These are phyloP conservation scores for Asbolus verrucosus DNA, from an alignment of 1,140 invertebrate species.

Conservation along the genomic window DNA sequence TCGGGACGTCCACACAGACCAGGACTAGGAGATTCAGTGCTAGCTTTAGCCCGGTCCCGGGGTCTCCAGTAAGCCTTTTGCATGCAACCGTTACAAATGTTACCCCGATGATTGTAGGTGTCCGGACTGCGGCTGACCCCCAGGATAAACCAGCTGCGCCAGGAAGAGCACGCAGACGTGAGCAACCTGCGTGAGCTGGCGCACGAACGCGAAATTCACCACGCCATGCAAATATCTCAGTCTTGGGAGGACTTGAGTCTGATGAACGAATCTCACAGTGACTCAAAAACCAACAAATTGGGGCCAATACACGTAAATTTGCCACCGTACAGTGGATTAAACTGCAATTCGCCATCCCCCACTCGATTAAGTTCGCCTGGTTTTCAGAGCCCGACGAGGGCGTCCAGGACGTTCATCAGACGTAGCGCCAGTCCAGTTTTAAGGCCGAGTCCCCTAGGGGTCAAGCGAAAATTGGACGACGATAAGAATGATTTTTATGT, in stretches of 20 bases:
- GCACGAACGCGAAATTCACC: constrained; percentile 89
- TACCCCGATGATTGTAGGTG: too few relatives aligned
- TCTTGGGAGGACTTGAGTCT: constrained; percentile 90
- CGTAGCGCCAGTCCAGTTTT: constrained; percentile 88
- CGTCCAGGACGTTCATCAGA: constrained; percentile 75
- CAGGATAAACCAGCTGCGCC: constrained; percentile 85
- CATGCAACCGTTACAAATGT: too few relatives aligned
- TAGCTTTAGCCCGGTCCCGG: constrained; percentile 78
- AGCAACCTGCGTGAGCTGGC: constrained; percentile 84
- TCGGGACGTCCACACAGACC: constrained; percentile 68
- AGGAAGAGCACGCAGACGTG: constrained; percentile 88
- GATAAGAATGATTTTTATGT: constrained; percentile 64
- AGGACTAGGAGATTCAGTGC: constrained; percentile 85
- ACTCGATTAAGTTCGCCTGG: constrained; percentile 66
- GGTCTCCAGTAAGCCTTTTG: constrained; percentile 67
- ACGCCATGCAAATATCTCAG: constrained; percentile 90
- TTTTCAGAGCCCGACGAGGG: constrained; percentile 64
- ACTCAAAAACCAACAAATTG: constrained; percentile 59
- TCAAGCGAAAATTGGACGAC: constrained; percentile 86
- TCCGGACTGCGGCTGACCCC: constrained; percentile 79
- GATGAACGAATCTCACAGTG: constrained; percentile 72
- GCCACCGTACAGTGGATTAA: constrained; percentile 62
- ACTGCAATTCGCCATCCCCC: constrained; percentile 76
- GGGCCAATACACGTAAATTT: constrained; percentile 63
- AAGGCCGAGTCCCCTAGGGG: constrained; percentile 78